Percentiles rank a stretch among this genome's conserved stretches.
These are phyloP conservation scores for Lepidurus couesii DNA, from an alignment of 1,140 invertebrate species.

Conservation along the genomic window DNA sequence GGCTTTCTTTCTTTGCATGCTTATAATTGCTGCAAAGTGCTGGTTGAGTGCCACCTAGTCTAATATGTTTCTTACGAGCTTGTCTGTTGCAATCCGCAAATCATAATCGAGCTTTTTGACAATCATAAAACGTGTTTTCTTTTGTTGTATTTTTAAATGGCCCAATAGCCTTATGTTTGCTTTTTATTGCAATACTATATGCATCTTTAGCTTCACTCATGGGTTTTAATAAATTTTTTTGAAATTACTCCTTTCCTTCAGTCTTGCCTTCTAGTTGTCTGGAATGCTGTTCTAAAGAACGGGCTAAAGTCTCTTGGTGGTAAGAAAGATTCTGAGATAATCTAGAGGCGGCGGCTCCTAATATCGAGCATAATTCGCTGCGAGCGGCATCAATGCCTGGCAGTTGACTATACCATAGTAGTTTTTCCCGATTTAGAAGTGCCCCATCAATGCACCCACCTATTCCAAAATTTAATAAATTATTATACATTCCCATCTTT, in stretches of 20 bases:
- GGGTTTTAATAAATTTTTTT: neutral
- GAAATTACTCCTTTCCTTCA: neutral
- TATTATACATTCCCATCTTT: too few relatives aligned
- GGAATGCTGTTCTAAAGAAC: conserved; percentile 26
- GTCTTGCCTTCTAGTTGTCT: neutral
- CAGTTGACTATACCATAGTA: conserved; percentile 25
- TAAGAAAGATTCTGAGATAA: conserved; percentile 28
- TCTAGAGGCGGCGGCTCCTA: conserved; percentile 7
- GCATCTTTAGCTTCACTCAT: neutral
- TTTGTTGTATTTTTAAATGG: neutral
- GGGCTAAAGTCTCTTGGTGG: conserved; percentile 28
- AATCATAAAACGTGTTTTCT: neutral
- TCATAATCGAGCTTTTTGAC: neutral
- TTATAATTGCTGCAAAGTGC: neutral
- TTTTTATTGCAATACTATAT: conserved; percentile 4
- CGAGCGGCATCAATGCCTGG: conserved; percentile 28
- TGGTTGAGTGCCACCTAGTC: conserved; percentile 16
- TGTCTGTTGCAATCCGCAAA: neutral
- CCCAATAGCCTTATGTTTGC: neutral
- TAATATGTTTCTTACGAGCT: neutral
- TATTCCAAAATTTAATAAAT: neutral
- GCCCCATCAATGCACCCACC: conserved; percentile 28
- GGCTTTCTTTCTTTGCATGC: neutral
- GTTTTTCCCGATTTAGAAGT: conserved; percentile 27
- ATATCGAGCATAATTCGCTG: conserved; percentile 24